Conservation (phyloP, 2,888 invertebrate genomes). For the Acanthococcus lagerstroemiae region DNA sequence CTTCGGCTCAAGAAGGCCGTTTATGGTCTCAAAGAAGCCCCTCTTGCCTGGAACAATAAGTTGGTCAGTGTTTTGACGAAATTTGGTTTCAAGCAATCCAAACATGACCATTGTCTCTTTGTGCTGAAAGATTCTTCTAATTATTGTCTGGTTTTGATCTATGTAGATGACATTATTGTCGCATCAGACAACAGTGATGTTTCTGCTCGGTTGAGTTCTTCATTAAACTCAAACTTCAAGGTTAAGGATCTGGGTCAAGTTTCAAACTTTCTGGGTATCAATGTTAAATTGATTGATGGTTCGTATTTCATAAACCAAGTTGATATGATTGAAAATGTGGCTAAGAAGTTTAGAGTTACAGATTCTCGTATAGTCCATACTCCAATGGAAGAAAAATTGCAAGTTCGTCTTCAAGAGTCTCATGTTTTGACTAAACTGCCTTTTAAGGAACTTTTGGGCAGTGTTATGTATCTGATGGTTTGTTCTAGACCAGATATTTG, state of each 20-base stretch:
- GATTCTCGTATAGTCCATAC: neutral
- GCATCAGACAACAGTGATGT: neutral
- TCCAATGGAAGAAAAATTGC: neutral
- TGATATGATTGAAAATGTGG: neutral
- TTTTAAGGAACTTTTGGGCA: neutral
- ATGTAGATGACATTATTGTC: neutral
- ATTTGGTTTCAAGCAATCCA: neutral
- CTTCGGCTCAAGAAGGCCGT: conserved; percentile 33
- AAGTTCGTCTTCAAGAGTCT: neutral
- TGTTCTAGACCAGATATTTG: neutral
- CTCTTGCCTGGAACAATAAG: neutral
- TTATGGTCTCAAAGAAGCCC: neutral
- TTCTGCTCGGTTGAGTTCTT: neutral
- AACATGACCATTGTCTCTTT: neutral
- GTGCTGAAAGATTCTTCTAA: neutral
- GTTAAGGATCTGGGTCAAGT: neutral
- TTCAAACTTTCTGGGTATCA: neutral
- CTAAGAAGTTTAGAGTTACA: neutral
- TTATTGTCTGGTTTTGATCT: neutral
- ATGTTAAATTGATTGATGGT: neutral
- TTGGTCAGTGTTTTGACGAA: neutral
- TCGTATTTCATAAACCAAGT: neutral
- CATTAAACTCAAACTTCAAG: neutral
- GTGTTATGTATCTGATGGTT: neutral
- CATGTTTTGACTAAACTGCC: neutral